Evolutionary conservation across 2,797 vertebrate genomes (phyloP).

Genomic region (Channa striata): DNA sequence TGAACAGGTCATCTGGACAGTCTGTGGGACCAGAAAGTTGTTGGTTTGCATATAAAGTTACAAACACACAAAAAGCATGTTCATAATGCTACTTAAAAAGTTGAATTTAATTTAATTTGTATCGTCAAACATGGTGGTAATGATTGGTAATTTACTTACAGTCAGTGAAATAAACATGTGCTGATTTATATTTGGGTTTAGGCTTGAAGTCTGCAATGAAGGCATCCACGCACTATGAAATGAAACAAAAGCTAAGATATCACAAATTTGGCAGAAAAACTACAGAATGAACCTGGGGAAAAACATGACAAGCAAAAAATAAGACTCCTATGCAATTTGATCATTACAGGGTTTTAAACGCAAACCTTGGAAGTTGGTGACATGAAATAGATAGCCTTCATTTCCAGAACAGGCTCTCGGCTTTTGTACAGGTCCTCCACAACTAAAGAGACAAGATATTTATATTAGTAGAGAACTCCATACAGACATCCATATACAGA

Average conservation of each 20-base stretch:
- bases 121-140: neutral
- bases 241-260: neutral
- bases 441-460: conserved; percentile 80
- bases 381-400: conserved; percentile 98
- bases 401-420: conserved; percentile 93
- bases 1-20: conserved; percentile 92
- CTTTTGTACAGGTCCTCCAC: conserved; percentile 95
- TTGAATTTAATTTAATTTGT: too few relatives aligned
- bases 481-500: neutral
- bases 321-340: neutral
- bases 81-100: neutral
- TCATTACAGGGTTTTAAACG: neutral
- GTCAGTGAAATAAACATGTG: conserved; percentile 97
- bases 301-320: too few relatives aligned
- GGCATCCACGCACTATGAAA: conserved; percentile 90
- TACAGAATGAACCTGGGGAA: neutral
- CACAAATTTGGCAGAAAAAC: neutral
- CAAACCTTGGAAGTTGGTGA: conserved; percentile 92
- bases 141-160: conserved; percentile 85
- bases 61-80: neutral
- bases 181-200: conserved; percentile 94
- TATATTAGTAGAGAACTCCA: neutral
- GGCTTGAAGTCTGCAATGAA: conserved; percentile 91
- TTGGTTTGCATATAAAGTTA: neutral
- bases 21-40: conserved; percentile 73